phyloP scores from a whole-genome alignment of 2,113 vertebrate species.

The Sander lucioperca region DNA sequence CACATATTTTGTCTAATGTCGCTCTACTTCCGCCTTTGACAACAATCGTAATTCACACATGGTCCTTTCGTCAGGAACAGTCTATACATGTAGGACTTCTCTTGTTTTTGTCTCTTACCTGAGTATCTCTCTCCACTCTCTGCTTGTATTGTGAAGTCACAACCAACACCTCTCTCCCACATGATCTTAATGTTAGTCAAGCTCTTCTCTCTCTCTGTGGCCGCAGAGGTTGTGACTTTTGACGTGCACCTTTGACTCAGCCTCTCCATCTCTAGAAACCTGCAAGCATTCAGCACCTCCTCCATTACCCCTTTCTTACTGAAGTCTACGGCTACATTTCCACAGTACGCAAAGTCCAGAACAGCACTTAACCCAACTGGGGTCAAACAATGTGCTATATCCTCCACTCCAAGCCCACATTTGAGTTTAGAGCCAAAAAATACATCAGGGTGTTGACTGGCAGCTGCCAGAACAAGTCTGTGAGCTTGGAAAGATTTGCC shows the following conservation, averaged over 20 bases:
- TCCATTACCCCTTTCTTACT: not conserved
- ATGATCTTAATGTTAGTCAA: slow-evolving; percentile 28
- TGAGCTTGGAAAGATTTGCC: slow-evolving; percentile 5
- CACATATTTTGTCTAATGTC: too few species aligned
- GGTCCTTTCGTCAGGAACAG: too few species aligned
- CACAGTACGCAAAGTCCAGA: slow-evolving; percentile 42
- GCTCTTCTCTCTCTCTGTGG: slow-evolving; percentile 30
- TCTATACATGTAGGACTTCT: too few species aligned
- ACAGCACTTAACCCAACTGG: slow-evolving; percentile 27
- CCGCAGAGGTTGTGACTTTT: not conserved
- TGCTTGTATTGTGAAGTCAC: slow-evolving; percentile 45
- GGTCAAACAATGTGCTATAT: not conserved
- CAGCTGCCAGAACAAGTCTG: slow-evolving; percentile 32
- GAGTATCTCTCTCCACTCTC: slow-evolving; percentile 33
- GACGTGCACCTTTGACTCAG: slow-evolving; percentile 1
- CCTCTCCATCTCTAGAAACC: slow-evolving; percentile 23
- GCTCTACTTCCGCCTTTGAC: too few species aligned
- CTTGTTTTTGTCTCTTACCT: slow-evolving; percentile 3
- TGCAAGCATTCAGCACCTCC: slow-evolving; percentile 27
- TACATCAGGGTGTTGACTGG: slow-evolving; percentile 18
- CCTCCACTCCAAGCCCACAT: not conserved
- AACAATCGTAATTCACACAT: too few species aligned
- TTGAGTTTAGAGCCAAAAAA: slow-evolving; percentile 7
- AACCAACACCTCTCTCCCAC: slow-evolving; percentile 26
- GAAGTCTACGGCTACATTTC: slow-evolving; percentile 16